A percentile compares a stretch with the other conserved stretches of the same genome.
Evolutionary conservation across 2,888 invertebrate species (phyloP).

Genomic region (Tridacna crocea): DNA sequence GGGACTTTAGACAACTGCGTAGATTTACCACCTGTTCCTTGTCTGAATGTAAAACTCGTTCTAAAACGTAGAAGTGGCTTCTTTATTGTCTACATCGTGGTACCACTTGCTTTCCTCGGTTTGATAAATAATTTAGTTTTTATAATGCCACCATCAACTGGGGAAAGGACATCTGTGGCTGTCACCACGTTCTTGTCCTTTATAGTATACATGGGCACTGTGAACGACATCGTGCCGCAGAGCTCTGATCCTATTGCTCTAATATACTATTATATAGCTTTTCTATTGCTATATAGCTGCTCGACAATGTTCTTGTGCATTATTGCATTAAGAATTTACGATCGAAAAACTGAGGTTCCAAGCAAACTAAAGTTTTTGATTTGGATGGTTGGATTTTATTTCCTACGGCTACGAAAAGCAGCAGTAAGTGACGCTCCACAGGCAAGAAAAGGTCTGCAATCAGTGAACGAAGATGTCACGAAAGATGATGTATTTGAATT

Average conservation of each 20-base stretch:
- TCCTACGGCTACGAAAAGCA: not conserved
- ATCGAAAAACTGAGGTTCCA: constrained; percentile 31
- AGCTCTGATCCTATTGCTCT: constrained; percentile 53
- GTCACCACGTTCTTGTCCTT: constrained; percentile 58
- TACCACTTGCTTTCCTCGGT: constrained; percentile 45
- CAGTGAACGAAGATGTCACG: too few species aligned
- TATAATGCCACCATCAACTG: constrained; percentile 49
- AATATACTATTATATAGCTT: constrained; percentile 52
- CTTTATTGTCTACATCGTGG: constrained; percentile 44
- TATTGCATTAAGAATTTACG: constrained; percentile 42
- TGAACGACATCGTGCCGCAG: constrained; percentile 51
- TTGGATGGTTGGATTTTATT: constrained; percentile 1
- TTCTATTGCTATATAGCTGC: constrained; percentile 43
- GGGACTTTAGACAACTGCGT: not conserved
- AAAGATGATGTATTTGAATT: not conserved
- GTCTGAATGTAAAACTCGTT: not conserved
- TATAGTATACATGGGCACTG: constrained; percentile 49
- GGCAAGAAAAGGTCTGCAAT: too few species aligned
- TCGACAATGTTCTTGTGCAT: constrained; percentile 37
- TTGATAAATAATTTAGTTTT: constrained; percentile 48
- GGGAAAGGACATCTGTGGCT: constrained; percentile 52
- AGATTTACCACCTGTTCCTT: not conserved
- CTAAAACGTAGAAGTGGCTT: constrained; percentile 39
- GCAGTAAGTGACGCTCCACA: not conserved
- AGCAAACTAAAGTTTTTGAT: not conserved